phyloP scores from a whole-genome alignment of 2,113 vertebrate species.

The Austrofundulus limnaeus region DNA sequence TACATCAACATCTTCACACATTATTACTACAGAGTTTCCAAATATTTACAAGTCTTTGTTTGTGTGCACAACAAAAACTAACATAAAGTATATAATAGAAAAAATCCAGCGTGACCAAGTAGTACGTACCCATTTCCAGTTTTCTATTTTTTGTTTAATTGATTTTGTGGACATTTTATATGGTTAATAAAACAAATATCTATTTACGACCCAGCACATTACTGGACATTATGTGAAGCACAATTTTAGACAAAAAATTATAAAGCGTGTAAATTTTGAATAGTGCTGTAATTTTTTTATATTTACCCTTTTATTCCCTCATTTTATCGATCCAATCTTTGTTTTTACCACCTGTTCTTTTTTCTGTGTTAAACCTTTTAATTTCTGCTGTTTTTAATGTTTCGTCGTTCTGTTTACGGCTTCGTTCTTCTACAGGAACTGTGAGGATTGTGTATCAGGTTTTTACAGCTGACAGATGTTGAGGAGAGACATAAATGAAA shows the following conservation, averaged over 20 bases:
- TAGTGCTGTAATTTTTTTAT: not conserved
- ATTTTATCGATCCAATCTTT: not conserved
- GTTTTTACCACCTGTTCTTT: not conserved
- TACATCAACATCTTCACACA: no score
- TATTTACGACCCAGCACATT: not conserved
- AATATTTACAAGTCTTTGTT: no score
- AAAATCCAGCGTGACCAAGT: no score
- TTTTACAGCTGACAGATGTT: conserved; percentile 7
- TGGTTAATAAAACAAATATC: not conserved
- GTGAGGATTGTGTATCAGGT: conserved; percentile 1
- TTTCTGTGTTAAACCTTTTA: not conserved
- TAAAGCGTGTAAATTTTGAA: not conserved
- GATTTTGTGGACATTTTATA: not conserved
- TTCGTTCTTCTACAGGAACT: not conserved
- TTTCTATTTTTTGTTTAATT: not conserved
- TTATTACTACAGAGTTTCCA: no score
- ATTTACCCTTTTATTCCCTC: not conserved
- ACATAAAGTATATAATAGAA: no score
- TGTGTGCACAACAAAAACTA: no score
- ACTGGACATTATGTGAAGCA: not conserved
- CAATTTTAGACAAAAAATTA: not conserved
- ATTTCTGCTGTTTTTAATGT: not conserved
- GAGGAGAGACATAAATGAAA: conserved; percentile 9
- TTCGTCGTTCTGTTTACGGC: not conserved
- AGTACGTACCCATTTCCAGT: not conserved